Evolutionary conservation across 2,797 vertebrate species (phyloP).

Genomic region (Pangasius macronema): DNA sequence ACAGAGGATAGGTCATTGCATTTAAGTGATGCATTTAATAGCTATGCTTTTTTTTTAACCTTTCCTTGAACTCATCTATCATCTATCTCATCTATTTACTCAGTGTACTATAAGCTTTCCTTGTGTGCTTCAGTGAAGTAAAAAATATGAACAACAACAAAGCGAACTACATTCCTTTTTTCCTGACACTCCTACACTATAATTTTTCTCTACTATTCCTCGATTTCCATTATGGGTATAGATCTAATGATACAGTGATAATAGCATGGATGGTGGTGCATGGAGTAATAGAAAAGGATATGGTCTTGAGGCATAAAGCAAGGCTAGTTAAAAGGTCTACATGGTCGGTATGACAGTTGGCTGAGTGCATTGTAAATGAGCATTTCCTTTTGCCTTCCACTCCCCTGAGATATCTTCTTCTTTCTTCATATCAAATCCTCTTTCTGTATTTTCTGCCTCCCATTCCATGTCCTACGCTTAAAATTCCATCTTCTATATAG

Average conservation of each 20-base stretch:
- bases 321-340: neutral
- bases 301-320: neutral
- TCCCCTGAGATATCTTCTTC: neutral
- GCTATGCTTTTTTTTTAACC: neutral
- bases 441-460: neutral
- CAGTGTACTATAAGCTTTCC: neutral
- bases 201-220: neutral
- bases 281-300: neutral
- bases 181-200: neutral
- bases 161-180: neutral
- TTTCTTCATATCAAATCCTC: neutral
- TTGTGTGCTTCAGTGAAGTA: neutral
- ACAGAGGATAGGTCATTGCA: neutral
- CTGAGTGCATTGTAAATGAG: neutral
- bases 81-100: neutral
- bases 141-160: neutral
- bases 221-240: neutral
- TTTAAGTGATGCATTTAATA: neutral
- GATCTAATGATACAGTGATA: slow-evolving; percentile 4
- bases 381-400: neutral
- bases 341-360: neutral
- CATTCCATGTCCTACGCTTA: neutral
- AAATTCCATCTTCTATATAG: neutral
- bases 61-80: neutral
- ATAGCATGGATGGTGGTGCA: neutral